These are phyloP conservation scores for Diadumene lineata DNA, from an alignment of 92 coral and sea anemone genomes.

Conservation along the genomic window DNA sequence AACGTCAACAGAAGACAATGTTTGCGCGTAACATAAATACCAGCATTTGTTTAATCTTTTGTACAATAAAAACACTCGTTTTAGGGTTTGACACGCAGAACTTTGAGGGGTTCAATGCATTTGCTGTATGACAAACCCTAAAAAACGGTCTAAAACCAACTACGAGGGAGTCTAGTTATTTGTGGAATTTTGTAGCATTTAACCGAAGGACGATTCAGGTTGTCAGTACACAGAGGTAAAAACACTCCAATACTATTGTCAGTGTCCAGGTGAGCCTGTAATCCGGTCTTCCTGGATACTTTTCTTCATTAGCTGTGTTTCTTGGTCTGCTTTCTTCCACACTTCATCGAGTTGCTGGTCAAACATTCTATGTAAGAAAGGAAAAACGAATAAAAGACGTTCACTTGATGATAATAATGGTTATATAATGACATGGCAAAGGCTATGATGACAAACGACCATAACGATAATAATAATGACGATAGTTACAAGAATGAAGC, in stretches of 20 bases:
- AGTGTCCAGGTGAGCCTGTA: not conserved
- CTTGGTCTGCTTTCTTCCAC: conserved; percentile 77
- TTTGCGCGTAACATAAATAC: no score
- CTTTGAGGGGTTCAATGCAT: not conserved
- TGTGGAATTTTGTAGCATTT: not conserved
- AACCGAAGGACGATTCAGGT: not conserved
- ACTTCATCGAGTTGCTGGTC: conserved; percentile 83
- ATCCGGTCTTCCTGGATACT: conserved; percentile 49
- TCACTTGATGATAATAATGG: no score
- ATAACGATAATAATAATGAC: no score
- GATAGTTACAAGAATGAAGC: no score
- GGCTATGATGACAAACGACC: no score
- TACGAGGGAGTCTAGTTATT: not conserved
- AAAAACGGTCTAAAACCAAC: not conserved
- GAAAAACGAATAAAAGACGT: not conserved
- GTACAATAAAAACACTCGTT: no score
- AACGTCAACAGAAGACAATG: no score
- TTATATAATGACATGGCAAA: no score
- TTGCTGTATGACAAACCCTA: not conserved
- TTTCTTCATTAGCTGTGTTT: conserved; percentile 71
- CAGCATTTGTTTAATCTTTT: no score
- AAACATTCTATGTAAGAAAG: conserved; percentile 52
- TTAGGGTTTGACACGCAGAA: no score
- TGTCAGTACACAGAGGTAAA: no score
- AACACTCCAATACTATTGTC: not conserved